These are phyloP conservation scores for Nipponia nippon DNA, from an alignment of 2,113 vertebrate species.

Conservation along the genomic window DNA sequence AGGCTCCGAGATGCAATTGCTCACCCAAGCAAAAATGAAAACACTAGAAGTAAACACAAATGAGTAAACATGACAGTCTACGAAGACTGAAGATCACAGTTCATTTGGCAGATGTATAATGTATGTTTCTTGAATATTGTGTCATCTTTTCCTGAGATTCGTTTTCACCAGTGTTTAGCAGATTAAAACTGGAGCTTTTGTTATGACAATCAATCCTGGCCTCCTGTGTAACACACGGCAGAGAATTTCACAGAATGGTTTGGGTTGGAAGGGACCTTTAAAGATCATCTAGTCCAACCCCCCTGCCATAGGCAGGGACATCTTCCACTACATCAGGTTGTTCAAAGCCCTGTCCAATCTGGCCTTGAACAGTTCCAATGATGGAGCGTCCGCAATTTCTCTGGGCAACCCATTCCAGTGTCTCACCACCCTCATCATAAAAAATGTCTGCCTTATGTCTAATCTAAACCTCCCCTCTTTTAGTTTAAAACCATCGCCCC, in stretches of 20 bases:
- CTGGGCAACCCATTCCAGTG: not conserved
- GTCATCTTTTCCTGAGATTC: not conserved
- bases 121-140: not conserved
- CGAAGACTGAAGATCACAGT: not conserved
- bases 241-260: not conserved
- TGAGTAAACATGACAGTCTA: not conserved
- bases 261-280: not conserved
- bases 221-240: accelerated
- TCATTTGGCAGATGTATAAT: not conserved
- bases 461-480: not conserved
- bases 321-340: not conserved
- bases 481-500: not conserved
- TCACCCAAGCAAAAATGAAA: not conserved
- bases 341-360: not conserved
- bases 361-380: not conserved
- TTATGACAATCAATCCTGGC: not conserved
- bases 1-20: not conserved
- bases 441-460: not conserved
- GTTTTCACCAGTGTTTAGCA: not conserved
- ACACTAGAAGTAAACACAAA: not conserved
- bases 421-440: accelerated
- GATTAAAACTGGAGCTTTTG: not conserved
- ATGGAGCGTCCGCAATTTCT: not conserved
- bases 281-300: not conserved
- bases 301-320: not conserved